Base-by-base conservation (phyloP, 2,888 invertebrate species). In the Cephus spinipes region DNA sequence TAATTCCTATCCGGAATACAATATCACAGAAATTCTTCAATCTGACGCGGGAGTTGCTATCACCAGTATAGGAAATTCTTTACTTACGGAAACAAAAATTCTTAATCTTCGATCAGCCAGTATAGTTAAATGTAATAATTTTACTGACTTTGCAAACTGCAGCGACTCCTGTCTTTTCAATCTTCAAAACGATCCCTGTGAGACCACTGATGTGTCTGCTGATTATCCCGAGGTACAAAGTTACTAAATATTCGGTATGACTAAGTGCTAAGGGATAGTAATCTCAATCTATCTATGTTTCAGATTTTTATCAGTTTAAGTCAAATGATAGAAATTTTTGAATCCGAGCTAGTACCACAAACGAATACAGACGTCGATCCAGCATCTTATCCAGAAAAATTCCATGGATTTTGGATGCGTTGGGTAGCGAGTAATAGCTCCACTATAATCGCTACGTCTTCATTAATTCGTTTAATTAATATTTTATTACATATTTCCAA, bases 341-440 rank as follows among this genome's bases (percentile, higher is more conserved):
- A 77, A 76, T 68, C 36, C 31, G 80, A 83, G 40, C 36, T 89
- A 33, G 40, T 86, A 69, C 76, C 80, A 1, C 88, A 88, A 79
- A 80, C 77, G 3, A 81, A 83, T 33, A 12, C 73, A 23, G 9
- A 32, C 1, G 31, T 83, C 4, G 89, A 90, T 82, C 81, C 84
- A 6, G 80, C 79, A 40, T 81, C 85, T 11, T 83, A 76, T 81
- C 89, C 90, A 2, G 75, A 79, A 31, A 32, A 86, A 68, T 86
- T 85, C 73, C 82, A 85, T 77, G 87, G 87, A 23, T 81, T 82
- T 1, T 90, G 90, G 89, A 86, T 89, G 87, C 90, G 90, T 0
- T 90, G 90, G 90, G 33, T 84, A 23, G 79, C 78, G 31, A 31
- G 33, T 69, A 35, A 33, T 30, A 11, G 34, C 30, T 23, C 4